Base-by-base conservation (phyloP, 1,140 invertebrate genomes). In the Philaenus spumarius region DNA sequence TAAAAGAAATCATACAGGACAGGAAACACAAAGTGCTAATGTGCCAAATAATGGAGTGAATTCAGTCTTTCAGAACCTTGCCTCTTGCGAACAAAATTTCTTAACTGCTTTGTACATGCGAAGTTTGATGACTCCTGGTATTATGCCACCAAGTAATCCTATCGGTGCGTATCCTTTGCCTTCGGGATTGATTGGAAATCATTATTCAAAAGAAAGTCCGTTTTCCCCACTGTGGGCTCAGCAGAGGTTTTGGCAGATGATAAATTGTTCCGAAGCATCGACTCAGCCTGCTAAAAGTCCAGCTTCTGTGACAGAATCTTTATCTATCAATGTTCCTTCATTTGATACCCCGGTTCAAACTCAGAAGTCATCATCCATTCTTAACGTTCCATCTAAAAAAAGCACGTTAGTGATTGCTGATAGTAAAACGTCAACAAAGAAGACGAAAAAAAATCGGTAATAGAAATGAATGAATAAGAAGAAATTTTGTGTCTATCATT, bases 91-190 rank as follows among this genome's bases (percentile, higher is more conserved):
- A 67, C 77, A 79, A 55, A 80, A 80, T 63, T 76, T 83, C 55
- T 66, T 82, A 15, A 77, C 78, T 3, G 78, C 79, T 1, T 73
- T 82, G 65, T 82, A 83, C 67, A 78, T 82, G 78, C 81, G 79
- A 63, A 79, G 78, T 47, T 63, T 81, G 19, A 71, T 77, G 56
- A 58, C 30, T n/a, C 22, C 30, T 14, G 35, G 56, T 9, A 39
- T 58, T n/a, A n/a, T 58, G 19, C 48, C 47, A 30, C 56, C 34
- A 15, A 22, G 40, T 30, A 30, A 30, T 30, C 22, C n/a, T 24
- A 30, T 19, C 23, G 12, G 39, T 37, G 14, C 22, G 20, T 55
- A 22, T 20, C 40, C 40, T 9, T n/a, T 17, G 15, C 20, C 52
- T 40, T 42, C 26, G 2, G 46, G 14, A 48, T 4, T n/a, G 46